A percentile compares a stretch with the other conserved stretches of the same genome.
These are phyloP conservation scores for Sinonovacula constricta DNA, from an alignment of 1,140 invertebrate genomes.

Conservation along the genomic window DNA sequence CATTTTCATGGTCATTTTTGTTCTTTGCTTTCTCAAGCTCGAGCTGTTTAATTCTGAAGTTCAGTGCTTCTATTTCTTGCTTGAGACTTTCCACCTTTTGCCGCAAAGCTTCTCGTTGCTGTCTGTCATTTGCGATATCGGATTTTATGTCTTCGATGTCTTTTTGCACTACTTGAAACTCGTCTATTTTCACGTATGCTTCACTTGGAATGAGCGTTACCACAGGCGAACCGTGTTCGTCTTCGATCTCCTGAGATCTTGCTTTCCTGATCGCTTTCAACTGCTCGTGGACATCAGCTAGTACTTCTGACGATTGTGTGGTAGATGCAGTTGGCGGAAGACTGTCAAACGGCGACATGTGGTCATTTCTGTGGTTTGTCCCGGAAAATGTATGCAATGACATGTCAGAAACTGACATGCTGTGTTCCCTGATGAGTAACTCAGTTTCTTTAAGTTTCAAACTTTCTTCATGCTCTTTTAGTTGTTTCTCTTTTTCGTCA, in stretches of 20 bases:
- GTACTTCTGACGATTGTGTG: constrained; percentile 32
- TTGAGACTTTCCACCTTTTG: constrained; percentile 41
- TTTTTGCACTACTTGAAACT: constrained; percentile 37
- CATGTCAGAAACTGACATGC: neutral
- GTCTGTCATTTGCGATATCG: constrained; percentile 34
- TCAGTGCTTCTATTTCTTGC: constrained; percentile 33
- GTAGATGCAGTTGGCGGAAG: neutral
- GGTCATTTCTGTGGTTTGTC: too few relatives aligned
- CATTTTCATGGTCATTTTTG: constrained; percentile 23
- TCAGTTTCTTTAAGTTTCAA: constrained; percentile 27
- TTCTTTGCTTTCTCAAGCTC: constrained; percentile 30
- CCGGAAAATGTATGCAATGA: too few relatives aligned
- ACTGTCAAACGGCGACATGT: too few relatives aligned
- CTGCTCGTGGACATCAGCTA: constrained; percentile 35
- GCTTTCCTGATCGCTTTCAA: constrained; percentile 35
- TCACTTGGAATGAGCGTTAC: too few relatives aligned
- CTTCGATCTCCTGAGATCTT: constrained; percentile 34
- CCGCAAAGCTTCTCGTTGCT: constrained; percentile 14
- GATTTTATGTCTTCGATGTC: constrained; percentile 33
- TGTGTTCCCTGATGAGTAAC: constrained; percentile 33
- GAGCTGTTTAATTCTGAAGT: constrained; percentile 11
- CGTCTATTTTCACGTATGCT: constrained; percentile 32
- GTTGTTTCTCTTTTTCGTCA: constrained; percentile 31
- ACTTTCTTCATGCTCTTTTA: constrained; percentile 32
- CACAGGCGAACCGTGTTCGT: constrained; percentile 33